These are phyloP conservation scores for Rhynchomys soricoides DNA, from an alignment of 2,113 vertebrate genomes.

Conservation along the genomic window DNA sequence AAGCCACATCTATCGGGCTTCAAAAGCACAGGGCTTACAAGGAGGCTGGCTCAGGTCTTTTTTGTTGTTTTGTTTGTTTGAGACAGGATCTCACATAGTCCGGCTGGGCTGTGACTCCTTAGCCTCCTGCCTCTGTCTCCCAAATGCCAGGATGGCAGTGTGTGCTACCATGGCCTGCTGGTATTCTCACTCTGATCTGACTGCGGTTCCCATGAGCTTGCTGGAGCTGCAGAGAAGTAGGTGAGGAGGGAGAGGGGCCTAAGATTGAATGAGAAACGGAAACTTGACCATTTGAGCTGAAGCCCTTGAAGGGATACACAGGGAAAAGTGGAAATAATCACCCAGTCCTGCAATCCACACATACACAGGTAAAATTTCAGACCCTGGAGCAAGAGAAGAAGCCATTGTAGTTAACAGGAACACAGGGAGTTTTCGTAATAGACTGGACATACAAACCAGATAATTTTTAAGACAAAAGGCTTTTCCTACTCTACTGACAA, in stretches of 20 bases:
- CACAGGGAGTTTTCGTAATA: not conserved
- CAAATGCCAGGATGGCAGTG: not conserved
- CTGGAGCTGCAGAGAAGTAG: not conserved
- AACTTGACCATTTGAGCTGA: not conserved
- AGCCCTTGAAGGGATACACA: not conserved
- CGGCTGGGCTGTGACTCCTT: not conserved
- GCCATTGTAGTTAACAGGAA: not conserved
- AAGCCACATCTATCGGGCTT: not conserved
- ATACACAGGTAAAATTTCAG: not conserved
- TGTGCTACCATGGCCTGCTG: no score
- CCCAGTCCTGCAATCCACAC: not conserved
- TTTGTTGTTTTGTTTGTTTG: not conserved
- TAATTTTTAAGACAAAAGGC: not conserved
- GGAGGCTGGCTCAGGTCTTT: not conserved
- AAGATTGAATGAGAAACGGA: not conserved
- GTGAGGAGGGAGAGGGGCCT: rapidly evolving
- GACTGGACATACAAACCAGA: not conserved
- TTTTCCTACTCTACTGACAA: not conserved
- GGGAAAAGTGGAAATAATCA: not conserved
- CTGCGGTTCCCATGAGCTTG: not conserved
- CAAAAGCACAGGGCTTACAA: not conserved
- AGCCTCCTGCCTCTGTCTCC: no score
- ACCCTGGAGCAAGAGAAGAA: not conserved
- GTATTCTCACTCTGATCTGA: not conserved
- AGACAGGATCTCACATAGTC: not conserved